Percentiles rank a stretch among this genome's conserved stretches.
phyloP scores from a whole-genome alignment of 2,888 invertebrate species.

The Drosophila mulleri region DNA sequence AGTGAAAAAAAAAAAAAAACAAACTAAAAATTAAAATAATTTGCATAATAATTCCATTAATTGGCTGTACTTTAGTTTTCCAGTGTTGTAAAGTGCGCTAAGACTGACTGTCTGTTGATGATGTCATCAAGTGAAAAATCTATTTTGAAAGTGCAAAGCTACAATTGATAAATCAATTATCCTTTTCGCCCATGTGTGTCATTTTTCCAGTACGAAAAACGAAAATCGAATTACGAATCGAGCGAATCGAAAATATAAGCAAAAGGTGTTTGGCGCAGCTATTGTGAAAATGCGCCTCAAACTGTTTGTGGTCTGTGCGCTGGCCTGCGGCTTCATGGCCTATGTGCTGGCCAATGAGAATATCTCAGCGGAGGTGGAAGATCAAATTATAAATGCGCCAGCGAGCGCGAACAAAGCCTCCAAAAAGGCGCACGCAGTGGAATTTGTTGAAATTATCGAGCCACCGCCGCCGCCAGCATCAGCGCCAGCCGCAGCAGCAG shows the following conservation, averaged over 20 bases:
- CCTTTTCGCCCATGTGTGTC: conserved; percentile 27
- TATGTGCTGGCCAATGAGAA: conserved; percentile 78
- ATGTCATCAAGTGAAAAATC: conserved; percentile 12
- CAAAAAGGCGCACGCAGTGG: conserved; percentile 50
- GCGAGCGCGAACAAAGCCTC: conserved; percentile 37
- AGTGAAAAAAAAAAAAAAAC: conserved; percentile 9
- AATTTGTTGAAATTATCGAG: conserved; percentile 64
- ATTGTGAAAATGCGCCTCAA: conserved; percentile 76
- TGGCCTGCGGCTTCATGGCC: conserved; percentile 76
- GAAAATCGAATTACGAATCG: conserved; percentile 47
- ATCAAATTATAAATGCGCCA: conserved; percentile 46
- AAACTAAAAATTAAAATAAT: background rate
- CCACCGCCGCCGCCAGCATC: conserved; percentile 16
- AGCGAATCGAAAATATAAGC: conserved; percentile 34
- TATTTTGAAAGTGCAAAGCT: background rate
- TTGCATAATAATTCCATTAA: background rate
- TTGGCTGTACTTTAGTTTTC: background rate
- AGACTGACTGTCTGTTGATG: background rate
- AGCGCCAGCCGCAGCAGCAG: background rate
- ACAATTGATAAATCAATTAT: background rate
- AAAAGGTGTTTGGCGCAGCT: conserved; percentile 10
- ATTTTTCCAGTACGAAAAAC: conserved; percentile 65
- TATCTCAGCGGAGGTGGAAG: conserved; percentile 71
- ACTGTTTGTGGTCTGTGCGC: conserved; percentile 74
- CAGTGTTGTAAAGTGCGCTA: conserved; percentile 6